phyloP scores from a whole-genome alignment of 2,888 invertebrate genomes.

The Mythimna pallens region DNA sequence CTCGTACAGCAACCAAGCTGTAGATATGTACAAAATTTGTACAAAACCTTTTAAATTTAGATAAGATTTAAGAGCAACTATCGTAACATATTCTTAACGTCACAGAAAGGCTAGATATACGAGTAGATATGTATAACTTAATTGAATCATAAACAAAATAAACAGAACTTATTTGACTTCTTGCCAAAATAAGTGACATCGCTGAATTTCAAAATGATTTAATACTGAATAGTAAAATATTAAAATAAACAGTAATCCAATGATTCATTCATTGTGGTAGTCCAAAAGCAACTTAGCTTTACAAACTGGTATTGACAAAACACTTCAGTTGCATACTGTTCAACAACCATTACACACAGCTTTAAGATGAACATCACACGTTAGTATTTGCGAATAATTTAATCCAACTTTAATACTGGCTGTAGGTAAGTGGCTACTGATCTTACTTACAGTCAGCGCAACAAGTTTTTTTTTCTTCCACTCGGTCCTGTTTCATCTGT shows the following conservation, averaged over 20 bases:
- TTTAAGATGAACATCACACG: not conserved
- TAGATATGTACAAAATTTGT: no score
- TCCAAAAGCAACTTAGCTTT: not conserved
- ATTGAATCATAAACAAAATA: not conserved
- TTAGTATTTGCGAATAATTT: not conserved
- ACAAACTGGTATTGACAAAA: not conserved
- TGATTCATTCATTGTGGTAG: not conserved
- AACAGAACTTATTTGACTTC: not conserved
- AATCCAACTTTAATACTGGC: not conserved
- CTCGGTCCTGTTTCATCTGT: no score
- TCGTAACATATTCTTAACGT: not conserved
- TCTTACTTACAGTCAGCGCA: no score
- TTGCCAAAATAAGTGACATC: not conserved
- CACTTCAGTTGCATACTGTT: slow-evolving; percentile 2
- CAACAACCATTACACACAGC: not conserved
- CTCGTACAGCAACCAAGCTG: no score
- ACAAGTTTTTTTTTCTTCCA: no score
- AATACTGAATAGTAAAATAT: not conserved
- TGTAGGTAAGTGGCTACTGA: no score
- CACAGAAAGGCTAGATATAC: no score
- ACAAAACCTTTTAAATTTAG: no score
- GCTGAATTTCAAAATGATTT: not conserved
- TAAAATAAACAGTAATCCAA: not conserved
- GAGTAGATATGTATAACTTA: not conserved
- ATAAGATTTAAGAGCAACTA: no score